phyloP scores from a whole-genome alignment of 2,888 invertebrate species.

The Diadegma fenestrale region DNA sequence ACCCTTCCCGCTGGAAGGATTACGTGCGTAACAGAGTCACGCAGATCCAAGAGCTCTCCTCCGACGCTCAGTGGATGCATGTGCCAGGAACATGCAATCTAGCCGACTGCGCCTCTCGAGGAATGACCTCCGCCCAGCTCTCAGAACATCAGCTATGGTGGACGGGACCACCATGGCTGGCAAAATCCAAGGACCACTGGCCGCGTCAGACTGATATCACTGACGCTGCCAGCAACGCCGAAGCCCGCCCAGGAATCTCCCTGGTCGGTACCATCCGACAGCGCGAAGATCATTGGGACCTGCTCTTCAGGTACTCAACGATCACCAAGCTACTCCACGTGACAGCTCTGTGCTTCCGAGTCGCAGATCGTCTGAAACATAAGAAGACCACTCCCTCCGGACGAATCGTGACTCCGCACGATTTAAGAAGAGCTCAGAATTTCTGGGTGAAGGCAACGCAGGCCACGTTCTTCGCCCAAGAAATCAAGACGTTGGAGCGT shows the following conservation, averaged over 20 bases:
- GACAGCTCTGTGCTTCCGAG: slow-evolving; percentile 4
- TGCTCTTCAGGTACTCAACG: slow-evolving; percentile 4
- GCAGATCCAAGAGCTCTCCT: slow-evolving; percentile 59
- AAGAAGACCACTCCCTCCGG: background rate
- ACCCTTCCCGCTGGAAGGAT: slow-evolving; percentile 64
- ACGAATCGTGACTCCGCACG: background rate
- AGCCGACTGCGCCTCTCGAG: slow-evolving; percentile 52
- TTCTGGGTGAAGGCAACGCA: slow-evolving; percentile 7
- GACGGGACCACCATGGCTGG: slow-evolving; percentile 14
- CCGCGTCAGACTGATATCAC: slow-evolving; percentile 1
- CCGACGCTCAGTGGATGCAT: slow-evolving; percentile 41
- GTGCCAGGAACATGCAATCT: slow-evolving; percentile 61
- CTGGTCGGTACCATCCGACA: background rate
- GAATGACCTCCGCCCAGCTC: background rate
- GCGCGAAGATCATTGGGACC: background rate
- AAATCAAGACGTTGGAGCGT: background rate
- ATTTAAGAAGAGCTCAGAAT: background rate
- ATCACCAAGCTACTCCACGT: background rate
- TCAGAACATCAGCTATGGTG: background rate
- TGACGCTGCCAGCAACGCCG: background rate
- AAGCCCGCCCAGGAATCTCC: slow-evolving; percentile 8
- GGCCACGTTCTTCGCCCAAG: slow-evolving; percentile 24
- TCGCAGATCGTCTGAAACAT: background rate
- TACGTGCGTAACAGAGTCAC: slow-evolving; percentile 73
- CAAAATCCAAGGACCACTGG: background rate